Evolutionary conservation across 2,888 invertebrate genomes (phyloP).

Genomic region (Enchytraeus crypticus): DNA sequence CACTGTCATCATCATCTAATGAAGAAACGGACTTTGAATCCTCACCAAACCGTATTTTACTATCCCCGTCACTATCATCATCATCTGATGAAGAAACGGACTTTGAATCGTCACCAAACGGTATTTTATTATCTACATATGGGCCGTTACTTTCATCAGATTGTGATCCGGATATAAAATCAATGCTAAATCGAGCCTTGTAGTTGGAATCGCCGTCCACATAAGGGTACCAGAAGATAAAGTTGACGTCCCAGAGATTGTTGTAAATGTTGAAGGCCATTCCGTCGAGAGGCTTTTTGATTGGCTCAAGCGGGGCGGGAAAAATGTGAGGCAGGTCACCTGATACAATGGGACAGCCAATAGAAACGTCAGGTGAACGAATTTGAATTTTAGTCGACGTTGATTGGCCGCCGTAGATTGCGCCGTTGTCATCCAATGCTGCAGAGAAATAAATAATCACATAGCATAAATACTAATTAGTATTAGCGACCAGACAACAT

Average conservation of each 20-base stretch:
- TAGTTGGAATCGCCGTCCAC: slow-evolving; percentile 29
- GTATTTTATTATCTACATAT: no score
- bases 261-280: slow-evolving; percentile 40
- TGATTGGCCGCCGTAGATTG: slow-evolving; percentile 26
- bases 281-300: slow-evolving; percentile 29
- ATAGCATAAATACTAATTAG: not conserved
- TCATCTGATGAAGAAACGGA: no score
- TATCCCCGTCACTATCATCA: no score
- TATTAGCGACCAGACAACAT: not conserved
- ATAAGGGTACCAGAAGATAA: slow-evolving; percentile 42
- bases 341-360: slow-evolving; percentile 30
- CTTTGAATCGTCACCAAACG: no score
- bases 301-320: slow-evolving; percentile 35
- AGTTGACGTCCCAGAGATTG: slow-evolving; percentile 46
- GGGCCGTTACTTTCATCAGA: no score
- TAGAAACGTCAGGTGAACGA: slow-evolving; percentile 31
- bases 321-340: slow-evolving; percentile 31
- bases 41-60: no score
- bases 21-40: no score
- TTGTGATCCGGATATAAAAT: not conserved
- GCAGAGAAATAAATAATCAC: slow-evolving; percentile 13
- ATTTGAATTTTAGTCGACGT: not conserved
- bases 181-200: slow-evolving; percentile 30
- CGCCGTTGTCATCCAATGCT: slow-evolving; percentile 32
- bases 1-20: no score